Base-by-base conservation (phyloP, 1,140 invertebrate genomes). In the Cyphomyrmex costatus region DNA sequence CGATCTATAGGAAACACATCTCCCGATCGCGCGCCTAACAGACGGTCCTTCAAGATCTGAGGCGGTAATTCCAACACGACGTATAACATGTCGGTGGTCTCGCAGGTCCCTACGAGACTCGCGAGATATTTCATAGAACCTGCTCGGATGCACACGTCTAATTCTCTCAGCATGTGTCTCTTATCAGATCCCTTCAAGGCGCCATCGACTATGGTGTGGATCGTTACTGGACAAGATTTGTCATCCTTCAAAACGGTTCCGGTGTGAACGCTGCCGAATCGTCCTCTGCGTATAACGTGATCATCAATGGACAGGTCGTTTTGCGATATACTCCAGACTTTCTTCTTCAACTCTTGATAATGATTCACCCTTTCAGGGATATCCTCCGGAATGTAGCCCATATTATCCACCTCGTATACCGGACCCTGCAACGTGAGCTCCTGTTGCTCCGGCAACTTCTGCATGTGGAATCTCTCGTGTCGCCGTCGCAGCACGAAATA, bases 81-180 rank as follows among this genome's bases (percentile, higher is more conserved):
- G 90, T 96, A 97, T 8, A 98, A 94, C 49, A 96, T 97, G 70
- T 97, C 97, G 2, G 96, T 95, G 65, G 97, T 97, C 93, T 98
- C 97, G 91, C 97, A 97, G 30, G 97, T 97, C 5, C 98, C 98
- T 89, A 98, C 96, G 24, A 98, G 96, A 65, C 96, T 96, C 6
- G 98, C 95, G 0, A 98, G 94, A 94, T 98, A 97, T 21, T 96
- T 96, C 93, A 98, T 97, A 56, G 95, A 95, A 85, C 96, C 96
- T 2, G 96, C 95, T 92, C 96, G 96, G 3, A 97, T 96, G 12
- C 98, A 95, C 46, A 97, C 89, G 84, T 98, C 97, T 46, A 98
- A 92, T 88, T 98, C 97, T 63, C 97, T 96, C 19, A 98, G 92
- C 96, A 98, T 97, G 10, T 96, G 89, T 58, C 95, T 96, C 85